These are phyloP conservation scores for Lamellibrachia satsuma DNA, from an alignment of 2,888 invertebrate species.

Conservation along the genomic window DNA sequence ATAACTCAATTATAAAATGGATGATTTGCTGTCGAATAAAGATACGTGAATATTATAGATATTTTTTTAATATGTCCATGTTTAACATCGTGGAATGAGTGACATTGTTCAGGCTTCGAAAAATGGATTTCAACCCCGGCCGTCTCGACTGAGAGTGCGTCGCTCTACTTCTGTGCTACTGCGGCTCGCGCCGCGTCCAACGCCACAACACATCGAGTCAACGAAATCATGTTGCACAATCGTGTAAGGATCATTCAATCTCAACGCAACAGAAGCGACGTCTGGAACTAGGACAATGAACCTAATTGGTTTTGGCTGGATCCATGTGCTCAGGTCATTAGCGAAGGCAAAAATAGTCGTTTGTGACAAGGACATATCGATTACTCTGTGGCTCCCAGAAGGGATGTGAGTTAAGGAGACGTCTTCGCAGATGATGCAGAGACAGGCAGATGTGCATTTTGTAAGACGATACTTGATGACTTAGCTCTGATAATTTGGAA, in stretches of 20 bases:
- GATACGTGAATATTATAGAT: background rate
- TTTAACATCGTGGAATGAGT: background rate
- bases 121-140: background rate
- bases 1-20: background rate
- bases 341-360: constrained; percentile 17
- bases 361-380: constrained; percentile 1
- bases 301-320: constrained; percentile 3
- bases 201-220: background rate
- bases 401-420: background rate
- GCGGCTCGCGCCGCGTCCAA: background rate
- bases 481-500: background rate
- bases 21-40: background rate
- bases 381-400: background rate
- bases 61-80: too few relatives aligned
- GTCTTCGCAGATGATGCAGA: background rate
- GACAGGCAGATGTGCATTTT: background rate
- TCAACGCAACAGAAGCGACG: background rate
- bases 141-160: background rate
- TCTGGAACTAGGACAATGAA: background rate
- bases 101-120: background rate
- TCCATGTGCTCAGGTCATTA: background rate
- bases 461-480: background rate
- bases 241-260: background rate
- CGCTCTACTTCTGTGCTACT: background rate
- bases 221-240: background rate